Base-by-base conservation (phyloP, 2,888 invertebrate genomes). In the Listrodromus nycthemerus region DNA sequence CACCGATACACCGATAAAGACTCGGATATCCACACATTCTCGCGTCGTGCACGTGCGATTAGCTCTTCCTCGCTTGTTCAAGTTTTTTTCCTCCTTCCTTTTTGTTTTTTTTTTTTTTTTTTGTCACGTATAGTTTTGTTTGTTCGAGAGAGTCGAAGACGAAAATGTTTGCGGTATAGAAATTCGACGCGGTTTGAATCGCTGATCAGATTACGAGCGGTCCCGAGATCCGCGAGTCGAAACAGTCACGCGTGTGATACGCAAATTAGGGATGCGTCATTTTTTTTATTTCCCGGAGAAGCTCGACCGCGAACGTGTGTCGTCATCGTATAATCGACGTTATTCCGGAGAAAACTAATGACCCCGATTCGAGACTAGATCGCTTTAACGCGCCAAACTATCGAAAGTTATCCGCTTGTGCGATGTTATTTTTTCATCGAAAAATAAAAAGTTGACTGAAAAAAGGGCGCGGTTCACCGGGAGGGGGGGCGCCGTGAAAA, bases 181-280 rank as follows among this genome's bases (percentile, higher is more conserved):
- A 50, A 79, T 55, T 79, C 19, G 65, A 79, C 45, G 63, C 71
- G 13, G 8, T 33, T 8, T 71, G 71, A 79, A 73, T 71, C n/a
- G n/a, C 41, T 73, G 66, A 73, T 73, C 55, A 65, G 65, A 78
- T 16, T n/a, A 58, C 16, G 30, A 61, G 10, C 19, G 52, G 52
- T n/a, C 2, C 2, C 41, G 0, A 45, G 70, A 27, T 30, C 6
- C 19, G 19, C n/a, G 30, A 33, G 16, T 27, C 50, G 30, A 33
- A 70, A 33, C 19, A 70, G 27, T 69, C 27, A 58, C 21, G 45
- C 45, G 48, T 37, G 21, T 24, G 16, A 48, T 58, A 77, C 69
- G 67, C 67, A 45, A 69, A 67, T 77, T 69, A 48, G 67, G 30
- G 27, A 63, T 74, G 63, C 61, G 45, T 48, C 61, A 63, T 48